These are phyloP conservation scores for Tretioscincus oriximinensis DNA, from an alignment of 2,113 vertebrate species.

Conservation along the genomic window DNA sequence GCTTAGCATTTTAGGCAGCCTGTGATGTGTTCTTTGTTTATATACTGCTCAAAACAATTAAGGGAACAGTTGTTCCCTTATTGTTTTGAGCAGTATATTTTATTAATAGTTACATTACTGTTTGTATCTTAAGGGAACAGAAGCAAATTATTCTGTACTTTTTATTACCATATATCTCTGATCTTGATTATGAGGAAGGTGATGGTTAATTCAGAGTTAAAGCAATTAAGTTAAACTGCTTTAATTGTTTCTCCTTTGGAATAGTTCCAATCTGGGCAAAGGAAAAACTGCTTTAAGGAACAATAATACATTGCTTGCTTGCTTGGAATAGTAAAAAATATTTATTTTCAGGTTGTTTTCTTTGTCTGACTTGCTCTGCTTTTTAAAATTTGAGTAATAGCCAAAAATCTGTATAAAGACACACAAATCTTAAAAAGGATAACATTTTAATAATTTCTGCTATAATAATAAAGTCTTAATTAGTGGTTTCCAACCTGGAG, in stretches of 20 bases:
- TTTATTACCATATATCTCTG: background rate
- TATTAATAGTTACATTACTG: background rate
- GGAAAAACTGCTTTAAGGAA: background rate
- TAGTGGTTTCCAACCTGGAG: too few species aligned
- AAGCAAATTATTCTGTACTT: constrained; percentile 22
- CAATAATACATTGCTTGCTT: background rate
- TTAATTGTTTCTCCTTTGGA: constrained; percentile 43
- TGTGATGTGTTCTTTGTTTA: background rate
- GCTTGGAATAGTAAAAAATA: background rate
- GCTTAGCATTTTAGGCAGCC: background rate
- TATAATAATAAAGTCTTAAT: too few species aligned
- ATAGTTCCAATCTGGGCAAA: constrained; percentile 23
- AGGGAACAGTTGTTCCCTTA: too few species aligned
- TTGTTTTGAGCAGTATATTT: too few species aligned
- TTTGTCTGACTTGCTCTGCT: background rate
- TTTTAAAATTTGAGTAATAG: background rate
- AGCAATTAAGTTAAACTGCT: constrained; percentile 19
- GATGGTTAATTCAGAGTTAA: constrained; percentile 9
- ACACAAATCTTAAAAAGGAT: background rate
- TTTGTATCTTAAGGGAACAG: constrained; percentile 18
- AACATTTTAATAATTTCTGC: too few species aligned
- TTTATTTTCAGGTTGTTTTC: background rate
- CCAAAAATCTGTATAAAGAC: background rate
- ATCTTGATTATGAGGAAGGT: constrained; percentile 1
- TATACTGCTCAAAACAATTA: too few species aligned